Conservation (phyloP, 2,113 vertebrate species). For the Oreotrochilus melanogaster region DNA sequence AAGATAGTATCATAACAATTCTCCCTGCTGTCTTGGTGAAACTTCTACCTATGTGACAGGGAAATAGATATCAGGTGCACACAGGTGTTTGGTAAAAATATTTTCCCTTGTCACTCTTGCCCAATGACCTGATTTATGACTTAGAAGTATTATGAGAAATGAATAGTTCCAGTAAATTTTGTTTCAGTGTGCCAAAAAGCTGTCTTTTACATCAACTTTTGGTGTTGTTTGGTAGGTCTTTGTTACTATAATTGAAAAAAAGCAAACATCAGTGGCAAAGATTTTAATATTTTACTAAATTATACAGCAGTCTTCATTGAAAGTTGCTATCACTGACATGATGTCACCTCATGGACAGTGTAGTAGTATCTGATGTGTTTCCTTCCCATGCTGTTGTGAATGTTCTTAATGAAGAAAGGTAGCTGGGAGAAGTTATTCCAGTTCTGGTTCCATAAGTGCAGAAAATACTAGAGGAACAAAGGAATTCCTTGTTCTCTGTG, state of each 20-base stretch:
- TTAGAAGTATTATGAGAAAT: not conserved
- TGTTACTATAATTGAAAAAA: not conserved
- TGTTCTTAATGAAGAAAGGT: not conserved
- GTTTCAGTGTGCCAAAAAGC: not conserved
- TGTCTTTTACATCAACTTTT: not conserved
- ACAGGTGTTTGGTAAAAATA: not conserved
- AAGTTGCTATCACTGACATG: not conserved
- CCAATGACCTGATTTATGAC: not conserved
- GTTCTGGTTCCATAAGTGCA: not conserved
- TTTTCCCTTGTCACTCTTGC: not conserved
- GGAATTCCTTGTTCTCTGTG: not conserved
- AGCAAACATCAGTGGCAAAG: not conserved
- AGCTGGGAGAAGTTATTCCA: not conserved
- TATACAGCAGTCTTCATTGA: not conserved
- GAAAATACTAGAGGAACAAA: not conserved
- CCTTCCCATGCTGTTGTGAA: not conserved
- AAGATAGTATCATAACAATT: not conserved
- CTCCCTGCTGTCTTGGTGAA: not conserved
- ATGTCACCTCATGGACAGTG: not conserved
- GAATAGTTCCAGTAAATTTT: not conserved
- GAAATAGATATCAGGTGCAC: not conserved
- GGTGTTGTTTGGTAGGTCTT: not conserved
- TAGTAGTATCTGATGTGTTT: not conserved
- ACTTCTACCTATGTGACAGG: not conserved
- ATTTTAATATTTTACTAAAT: not conserved